Evolutionary conservation across 2,888 invertebrate genomes (phyloP).

Genomic region (Archips crataeganus): DNA sequence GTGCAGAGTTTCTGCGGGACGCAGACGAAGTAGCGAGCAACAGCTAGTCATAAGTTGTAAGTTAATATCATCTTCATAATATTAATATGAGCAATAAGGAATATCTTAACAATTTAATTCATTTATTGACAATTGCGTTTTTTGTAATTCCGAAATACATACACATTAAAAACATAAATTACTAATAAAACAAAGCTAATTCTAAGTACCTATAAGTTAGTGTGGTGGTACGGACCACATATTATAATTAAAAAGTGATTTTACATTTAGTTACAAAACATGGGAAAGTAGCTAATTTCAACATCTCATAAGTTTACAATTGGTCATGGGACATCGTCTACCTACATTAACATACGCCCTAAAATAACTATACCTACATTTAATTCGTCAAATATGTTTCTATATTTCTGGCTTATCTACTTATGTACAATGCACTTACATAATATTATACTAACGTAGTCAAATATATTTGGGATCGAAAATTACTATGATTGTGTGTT

Average conservation of each 20-base stretch:
- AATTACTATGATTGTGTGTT: constrained; percentile 12
- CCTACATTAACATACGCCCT: constrained; percentile 12
- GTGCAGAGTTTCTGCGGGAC: no score
- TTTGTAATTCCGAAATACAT: constrained; percentile 3
- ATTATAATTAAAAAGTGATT: constrained; percentile 14
- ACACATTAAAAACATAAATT: constrained; percentile 17
- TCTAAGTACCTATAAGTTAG: constrained; percentile 24
- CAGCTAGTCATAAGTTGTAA: no score
- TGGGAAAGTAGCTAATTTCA: constrained; percentile 30
- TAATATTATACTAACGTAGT: neutral
- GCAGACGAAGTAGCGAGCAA: no score
- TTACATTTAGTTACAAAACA: constrained; percentile 29
- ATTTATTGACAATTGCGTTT: constrained; percentile 16
- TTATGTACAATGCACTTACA: neutral
- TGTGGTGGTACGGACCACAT: constrained; percentile 37
- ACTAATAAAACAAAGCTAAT: constrained; percentile 13
- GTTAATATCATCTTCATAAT: neutral
- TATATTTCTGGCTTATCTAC: constrained; percentile 1
- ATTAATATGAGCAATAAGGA: neutral
- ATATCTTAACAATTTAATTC: constrained; percentile 18
- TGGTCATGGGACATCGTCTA: constrained; percentile 38
- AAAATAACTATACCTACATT: neutral
- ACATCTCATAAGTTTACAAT: constrained; percentile 30
- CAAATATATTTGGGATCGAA: neutral
- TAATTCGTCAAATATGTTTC: neutral